phyloP scores from a whole-genome alignment of 2,888 invertebrate species.

The Cryptophagus acutangulus region DNA sequence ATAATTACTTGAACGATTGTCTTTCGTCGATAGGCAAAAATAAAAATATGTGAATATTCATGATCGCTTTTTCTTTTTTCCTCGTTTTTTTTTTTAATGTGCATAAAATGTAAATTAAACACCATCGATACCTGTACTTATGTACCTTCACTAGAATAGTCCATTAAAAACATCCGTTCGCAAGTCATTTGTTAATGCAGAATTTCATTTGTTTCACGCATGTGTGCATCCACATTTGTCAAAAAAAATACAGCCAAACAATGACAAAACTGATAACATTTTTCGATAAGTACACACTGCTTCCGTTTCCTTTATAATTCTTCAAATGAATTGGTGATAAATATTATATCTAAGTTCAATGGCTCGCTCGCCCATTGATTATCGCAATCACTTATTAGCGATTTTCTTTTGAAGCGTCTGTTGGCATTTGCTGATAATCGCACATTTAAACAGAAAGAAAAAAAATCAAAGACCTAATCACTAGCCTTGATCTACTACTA shows the following conservation, averaged over 20 bases:
- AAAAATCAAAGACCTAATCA: too few species aligned
- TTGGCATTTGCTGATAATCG: too few species aligned
- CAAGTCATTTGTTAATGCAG: constrained; percentile 44
- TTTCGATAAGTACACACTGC: constrained; percentile 39
- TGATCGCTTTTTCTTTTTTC: too few species aligned
- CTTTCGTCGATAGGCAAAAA: too few species aligned
- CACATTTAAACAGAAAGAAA: too few species aligned
- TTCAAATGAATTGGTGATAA: constrained; percentile 29
- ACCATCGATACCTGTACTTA: constrained; percentile 25
- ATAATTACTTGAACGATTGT: too few species aligned
- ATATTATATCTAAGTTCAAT: constrained; percentile 36
- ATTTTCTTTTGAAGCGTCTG: too few species aligned
- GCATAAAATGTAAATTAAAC: constrained; percentile 34
- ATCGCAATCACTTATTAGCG: constrained; percentile 17
- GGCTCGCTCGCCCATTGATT: constrained; percentile 27
- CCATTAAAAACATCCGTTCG: constrained; percentile 44
- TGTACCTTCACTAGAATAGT: constrained; percentile 34
- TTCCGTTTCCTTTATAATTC: constrained; percentile 40
- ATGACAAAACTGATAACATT: constrained; percentile 42
- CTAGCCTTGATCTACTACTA: too few species aligned
- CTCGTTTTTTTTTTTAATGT: constrained; percentile 27
- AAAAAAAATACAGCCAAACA: constrained; percentile 35
- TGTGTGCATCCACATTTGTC: constrained; percentile 41
- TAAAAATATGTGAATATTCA: too few species aligned
- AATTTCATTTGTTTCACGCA: constrained; percentile 45